Evolutionary conservation across 1,140 invertebrate species (phyloP), one percentile per base, ranked within the genome.

Genomic region (Drosophila tropicalis): DNA sequence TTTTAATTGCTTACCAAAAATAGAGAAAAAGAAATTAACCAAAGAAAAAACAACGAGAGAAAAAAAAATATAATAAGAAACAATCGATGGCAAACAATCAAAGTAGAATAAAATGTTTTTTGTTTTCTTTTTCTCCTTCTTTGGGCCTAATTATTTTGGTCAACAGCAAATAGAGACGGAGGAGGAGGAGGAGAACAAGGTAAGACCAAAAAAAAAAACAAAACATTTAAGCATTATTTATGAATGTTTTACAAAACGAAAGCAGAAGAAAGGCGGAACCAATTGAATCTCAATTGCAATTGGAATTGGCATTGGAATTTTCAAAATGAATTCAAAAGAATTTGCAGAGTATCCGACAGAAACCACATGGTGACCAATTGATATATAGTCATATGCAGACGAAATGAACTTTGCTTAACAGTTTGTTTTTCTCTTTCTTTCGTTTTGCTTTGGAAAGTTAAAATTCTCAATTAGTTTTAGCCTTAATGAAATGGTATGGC

Each of bases 1-100:
- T 85, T 85, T 84, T 69, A 84, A 84, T 84, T 69, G 56, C 63
- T 56, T 67, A 36, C 15, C 13, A 25, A 15, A 3, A 17, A 1
- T 17, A 22, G 15, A 0, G 15, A 0, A 13, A 55, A 41, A 17
- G 25, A 17, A 58, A 58, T 58, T 32, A 51, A 51, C 44, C 9
- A 22, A 51, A 51, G 55, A 34, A 57, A 34, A 9, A 47, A 47
- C 34, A 36, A 10, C 34, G 9, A 36, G 10, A 1, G 10, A 9
- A 36, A 7, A 39, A 12, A 39, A 12, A 12, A 39, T n/a, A 39
- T 2, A 39, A 19, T 0, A 44, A 22, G 7, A 51, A 51, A 51
- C 17, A 51, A 22, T 51, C 17, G 17, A 51, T 51, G 17, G 13
- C 12, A 6, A 19, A 47, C 44, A 47, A 17, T 17, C 15, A 6